A percentile compares a stretch with the other conserved stretches of the same genome.
phyloP scores from a whole-genome alignment of 2,888 invertebrate species.

The Leuctra nigra region DNA sequence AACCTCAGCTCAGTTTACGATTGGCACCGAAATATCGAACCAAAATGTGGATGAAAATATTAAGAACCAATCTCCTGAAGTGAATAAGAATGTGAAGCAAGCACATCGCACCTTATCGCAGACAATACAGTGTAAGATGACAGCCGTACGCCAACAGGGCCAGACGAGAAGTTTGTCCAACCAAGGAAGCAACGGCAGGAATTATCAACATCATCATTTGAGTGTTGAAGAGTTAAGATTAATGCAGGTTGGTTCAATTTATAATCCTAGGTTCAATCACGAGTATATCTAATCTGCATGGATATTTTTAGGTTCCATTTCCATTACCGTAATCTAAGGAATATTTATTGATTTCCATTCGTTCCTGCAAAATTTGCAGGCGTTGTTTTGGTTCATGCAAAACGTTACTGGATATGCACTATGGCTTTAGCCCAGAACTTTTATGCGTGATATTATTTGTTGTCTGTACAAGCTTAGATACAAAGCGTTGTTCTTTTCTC shows the following conservation, averaged over 20 bases:
- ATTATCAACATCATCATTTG: conserved; percentile 50
- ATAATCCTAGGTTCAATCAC: too few relatives aligned
- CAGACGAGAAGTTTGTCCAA: conserved; percentile 36
- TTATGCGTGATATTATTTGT: too few relatives aligned
- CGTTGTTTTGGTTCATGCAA: too few relatives aligned
- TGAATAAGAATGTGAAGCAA: conserved; percentile 7
- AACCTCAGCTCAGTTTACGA: conserved; percentile 30
- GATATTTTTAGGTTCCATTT: too few relatives aligned
- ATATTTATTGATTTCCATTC: too few relatives aligned
- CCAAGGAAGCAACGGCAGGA: conserved; percentile 39
- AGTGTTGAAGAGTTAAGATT: conserved; percentile 54
- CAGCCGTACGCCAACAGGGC: conserved; percentile 28
- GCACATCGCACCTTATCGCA: not conserved
- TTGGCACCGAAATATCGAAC: not conserved
- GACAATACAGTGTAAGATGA: conserved; percentile 31
- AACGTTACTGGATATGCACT: too few relatives aligned
- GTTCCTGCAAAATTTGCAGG: too few relatives aligned
- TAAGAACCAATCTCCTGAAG: conserved; percentile 1
- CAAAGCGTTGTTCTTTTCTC: too few relatives aligned
- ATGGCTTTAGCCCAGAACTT: too few relatives aligned
- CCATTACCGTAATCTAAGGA: too few relatives aligned
- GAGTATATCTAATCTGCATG: too few relatives aligned
- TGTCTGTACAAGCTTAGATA: too few relatives aligned
- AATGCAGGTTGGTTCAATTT: conserved; percentile 48
- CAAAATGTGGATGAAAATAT: not conserved